Evolutionary conservation across 2,113 vertebrate genomes (phyloP).

Genomic region (Tetrax tetrax): DNA sequence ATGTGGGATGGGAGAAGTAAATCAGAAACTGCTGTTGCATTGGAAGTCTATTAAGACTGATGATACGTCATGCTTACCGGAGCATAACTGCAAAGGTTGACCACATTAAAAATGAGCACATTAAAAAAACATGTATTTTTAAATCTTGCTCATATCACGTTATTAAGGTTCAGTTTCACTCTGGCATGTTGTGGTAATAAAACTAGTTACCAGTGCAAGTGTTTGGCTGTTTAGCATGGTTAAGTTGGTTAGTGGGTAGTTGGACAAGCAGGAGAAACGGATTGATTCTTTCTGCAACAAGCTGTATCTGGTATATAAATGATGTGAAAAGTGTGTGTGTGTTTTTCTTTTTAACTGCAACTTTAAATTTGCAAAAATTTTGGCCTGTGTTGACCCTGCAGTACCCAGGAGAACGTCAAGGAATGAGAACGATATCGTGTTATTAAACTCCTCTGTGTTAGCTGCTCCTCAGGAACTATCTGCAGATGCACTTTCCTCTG

Average conservation of each 20-base stretch:
- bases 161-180: background rate
- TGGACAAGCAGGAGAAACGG: background rate
- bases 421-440: background rate
- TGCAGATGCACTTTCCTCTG: background rate
- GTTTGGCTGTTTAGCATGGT: background rate
- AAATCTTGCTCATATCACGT: background rate
- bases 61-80: background rate
- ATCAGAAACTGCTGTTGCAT: constrained; percentile 32
- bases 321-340: background rate
- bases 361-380: background rate
- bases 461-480: background rate
- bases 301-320: background rate
- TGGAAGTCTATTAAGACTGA: constrained; percentile 39
- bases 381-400: background rate
- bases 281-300: background rate
- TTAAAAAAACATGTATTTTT: background rate
- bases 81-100: background rate
- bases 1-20: constrained; percentile 18
- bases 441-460: background rate
- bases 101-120: background rate
- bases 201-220: background rate
- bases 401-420: background rate
- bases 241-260: background rate
- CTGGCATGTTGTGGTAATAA: background rate
- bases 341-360: background rate